A percentile compares a stretch with the other conserved stretches of the same genome.
Conservation (phyloP, 2,888 invertebrate genomes). For the Leucophenga maculata region DNA sequence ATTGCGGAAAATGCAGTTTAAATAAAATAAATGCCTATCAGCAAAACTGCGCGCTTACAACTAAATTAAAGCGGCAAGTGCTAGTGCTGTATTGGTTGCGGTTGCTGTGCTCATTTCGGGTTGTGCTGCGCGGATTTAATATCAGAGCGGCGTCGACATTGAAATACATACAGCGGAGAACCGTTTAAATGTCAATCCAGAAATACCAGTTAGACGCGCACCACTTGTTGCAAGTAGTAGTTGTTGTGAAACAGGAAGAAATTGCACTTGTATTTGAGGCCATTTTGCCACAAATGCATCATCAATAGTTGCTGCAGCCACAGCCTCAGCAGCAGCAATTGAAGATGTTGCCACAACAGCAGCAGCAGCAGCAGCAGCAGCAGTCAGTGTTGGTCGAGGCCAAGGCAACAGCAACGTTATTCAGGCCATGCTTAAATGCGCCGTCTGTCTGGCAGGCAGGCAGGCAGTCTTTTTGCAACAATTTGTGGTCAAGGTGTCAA, state of each 20-base stretch:
- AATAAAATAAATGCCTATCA: background rate
- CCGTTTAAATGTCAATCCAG: conserved; percentile 68
- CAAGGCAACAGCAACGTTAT: conserved; percentile 41
- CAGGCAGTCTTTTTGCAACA: no score
- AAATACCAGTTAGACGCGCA: conserved; percentile 63
- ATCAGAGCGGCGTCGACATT: no score
- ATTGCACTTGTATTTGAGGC: conserved; percentile 57
- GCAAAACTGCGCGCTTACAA: conserved; percentile 1
- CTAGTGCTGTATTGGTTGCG: no score
- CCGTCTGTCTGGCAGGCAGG: background rate
- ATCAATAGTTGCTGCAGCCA: conserved; percentile 41
- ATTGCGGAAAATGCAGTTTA: no score
- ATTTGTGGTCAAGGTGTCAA: background rate
- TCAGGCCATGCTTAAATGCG: conserved; percentile 51
- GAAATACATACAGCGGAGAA: conserved; percentile 45
- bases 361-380: conserved; percentile 29
- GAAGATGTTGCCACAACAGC: conserved; percentile 17
- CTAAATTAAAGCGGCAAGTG: conserved; percentile 17
- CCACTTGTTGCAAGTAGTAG: background rate
- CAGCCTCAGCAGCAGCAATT: conserved; percentile 19
- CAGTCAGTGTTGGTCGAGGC: conserved; percentile 23
- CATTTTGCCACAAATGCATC: conserved; percentile 56
- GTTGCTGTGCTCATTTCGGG: no score
- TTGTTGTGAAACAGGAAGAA: conserved; percentile 36
- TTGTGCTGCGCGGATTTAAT: no score